phyloP scores from a whole-genome alignment of 1,140 invertebrate genomes.

The Musca domestica region DNA sequence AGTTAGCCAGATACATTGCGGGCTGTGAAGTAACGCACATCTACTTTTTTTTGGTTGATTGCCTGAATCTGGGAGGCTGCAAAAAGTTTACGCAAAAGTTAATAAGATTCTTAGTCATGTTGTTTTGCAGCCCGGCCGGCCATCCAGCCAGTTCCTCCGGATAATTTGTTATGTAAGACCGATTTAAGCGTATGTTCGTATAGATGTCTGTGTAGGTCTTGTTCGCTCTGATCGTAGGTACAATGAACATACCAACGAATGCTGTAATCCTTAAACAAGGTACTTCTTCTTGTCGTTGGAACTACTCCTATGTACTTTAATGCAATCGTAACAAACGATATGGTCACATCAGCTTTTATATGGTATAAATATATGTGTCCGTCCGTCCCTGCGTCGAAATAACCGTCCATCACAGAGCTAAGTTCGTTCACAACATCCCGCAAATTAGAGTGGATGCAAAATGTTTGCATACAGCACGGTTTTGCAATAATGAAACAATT shows the following conservation, averaged over 20 bases:
- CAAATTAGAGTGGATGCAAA: too few species aligned
- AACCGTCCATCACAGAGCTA: too few species aligned
- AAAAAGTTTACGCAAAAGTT: slow-evolving; percentile 13
- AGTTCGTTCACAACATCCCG: too few species aligned
- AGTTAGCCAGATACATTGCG: neutral
- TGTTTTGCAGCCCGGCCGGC: slow-evolving; percentile 6
- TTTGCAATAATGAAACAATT: too few species aligned
- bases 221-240: neutral
- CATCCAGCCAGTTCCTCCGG: slow-evolving; percentile 10
- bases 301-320: too few species aligned
- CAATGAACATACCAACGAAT: neutral
- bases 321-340: too few species aligned
- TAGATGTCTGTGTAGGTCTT: neutral
- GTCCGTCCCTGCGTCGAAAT: too few species aligned
- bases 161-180: slow-evolving; percentile 17
- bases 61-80: too few species aligned
- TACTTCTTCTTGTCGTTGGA: neutral
- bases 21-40: slow-evolving; percentile 14
- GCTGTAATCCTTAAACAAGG: slow-evolving; percentile 16
- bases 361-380: too few species aligned
- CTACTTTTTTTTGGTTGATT: too few species aligned
- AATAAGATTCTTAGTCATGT: slow-evolving; percentile 12
- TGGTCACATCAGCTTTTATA: too few species aligned
- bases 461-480: too few species aligned
- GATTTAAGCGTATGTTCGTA: neutral